Evolutionary conservation across 2,113 vertebrate species (phyloP), one percentile per base, ranked within the genome.

Genomic region (Mixornis gularis): DNA sequence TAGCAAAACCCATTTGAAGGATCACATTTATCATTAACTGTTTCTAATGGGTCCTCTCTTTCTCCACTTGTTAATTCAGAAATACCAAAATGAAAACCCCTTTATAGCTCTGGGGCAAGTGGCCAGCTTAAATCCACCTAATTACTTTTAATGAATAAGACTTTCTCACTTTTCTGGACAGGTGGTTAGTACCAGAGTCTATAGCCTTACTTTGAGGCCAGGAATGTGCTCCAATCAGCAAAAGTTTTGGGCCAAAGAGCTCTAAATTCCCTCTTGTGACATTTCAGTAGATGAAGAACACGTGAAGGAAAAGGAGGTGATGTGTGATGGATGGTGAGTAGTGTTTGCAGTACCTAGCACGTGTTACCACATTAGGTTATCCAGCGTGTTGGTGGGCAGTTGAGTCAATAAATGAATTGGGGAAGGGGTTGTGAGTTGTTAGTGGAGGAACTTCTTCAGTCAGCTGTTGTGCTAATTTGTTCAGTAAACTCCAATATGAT

Each of bases 11-110:
- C 65, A 14, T 78, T 59, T 63, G 62, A 86, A 58, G 40, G 24
- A 27, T 32, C 65, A 64, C 30, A 13, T 70, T 82, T 86, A 51
- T 84, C 63, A 65, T 62, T 51, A 21, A 36, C 41, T 66, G 48
- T 62, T 95, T 59, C 79, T 73, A 82, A 51, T 77, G 40, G 60
- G 13, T 38, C 36, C 14, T 85, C 53, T 88, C 17, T 74, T 87
- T 65, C 69, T 93, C 41, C 87, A 68, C 56, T 72, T 96, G 59
- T 90, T 94, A 90, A 90, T 88, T 88, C 72, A 93, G 80, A 96
- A 92, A 92, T 73, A 85, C 48, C 53, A 73, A 68, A 29, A 32
- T 6, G 15, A 74, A 94, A 85, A 6, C 34, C 74, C 38, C 44
- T 92, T 92, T 87, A 80, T 62, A 82, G 56, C 66, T 79, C 17